A percentile compares a stretch with the other conserved stretches of the same genome.
phyloP scores from a whole-genome alignment of 2,113 vertebrate genomes.

The Pangasianodon gigas region DNA sequence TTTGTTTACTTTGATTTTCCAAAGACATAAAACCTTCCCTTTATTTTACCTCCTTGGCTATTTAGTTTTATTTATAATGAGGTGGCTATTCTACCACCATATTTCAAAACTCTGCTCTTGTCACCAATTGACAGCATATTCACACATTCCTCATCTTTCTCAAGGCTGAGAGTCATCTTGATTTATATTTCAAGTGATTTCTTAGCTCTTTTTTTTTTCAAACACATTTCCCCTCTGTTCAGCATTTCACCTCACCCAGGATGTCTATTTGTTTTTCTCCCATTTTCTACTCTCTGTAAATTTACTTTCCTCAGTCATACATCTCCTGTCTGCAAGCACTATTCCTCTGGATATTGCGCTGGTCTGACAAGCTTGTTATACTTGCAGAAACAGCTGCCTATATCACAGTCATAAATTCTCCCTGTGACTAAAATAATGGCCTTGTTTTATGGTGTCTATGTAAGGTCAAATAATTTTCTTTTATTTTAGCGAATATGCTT shows the following conservation, averaged over 20 bases:
- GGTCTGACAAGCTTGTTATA: conserved; percentile 48
- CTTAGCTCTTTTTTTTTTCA: conserved; percentile 36
- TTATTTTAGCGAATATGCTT: conserved; percentile 20
- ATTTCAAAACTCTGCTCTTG: conserved; percentile 36
- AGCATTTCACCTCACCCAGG: conserved; percentile 36
- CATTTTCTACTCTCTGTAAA: conserved; percentile 46
- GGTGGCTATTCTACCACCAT: conserved; percentile 19
- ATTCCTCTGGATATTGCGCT: conserved; percentile 52
- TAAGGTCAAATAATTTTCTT: conserved; percentile 18
- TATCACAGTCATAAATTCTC: conserved; percentile 48
- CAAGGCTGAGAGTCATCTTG: conserved; percentile 33
- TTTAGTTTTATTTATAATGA: conserved; percentile 49
- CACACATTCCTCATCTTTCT: conserved; percentile 49
- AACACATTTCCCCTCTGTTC: conserved; percentile 25
- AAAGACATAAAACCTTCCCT: too few relatives aligned
- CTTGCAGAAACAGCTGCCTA: conserved; percentile 45
- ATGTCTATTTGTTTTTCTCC: conserved; percentile 52
- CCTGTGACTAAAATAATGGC: neutral
- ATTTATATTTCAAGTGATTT: conserved; percentile 46
- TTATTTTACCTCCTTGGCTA: conserved; percentile 3
- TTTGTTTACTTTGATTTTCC: conserved; percentile 32
- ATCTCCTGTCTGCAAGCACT: conserved; percentile 46
- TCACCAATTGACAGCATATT: conserved; percentile 52
- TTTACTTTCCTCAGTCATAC: conserved; percentile 50
- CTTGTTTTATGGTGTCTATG: neutral